Conservation (phyloP, 2,113 vertebrate species). For the Eonycteris spelaea region DNA sequence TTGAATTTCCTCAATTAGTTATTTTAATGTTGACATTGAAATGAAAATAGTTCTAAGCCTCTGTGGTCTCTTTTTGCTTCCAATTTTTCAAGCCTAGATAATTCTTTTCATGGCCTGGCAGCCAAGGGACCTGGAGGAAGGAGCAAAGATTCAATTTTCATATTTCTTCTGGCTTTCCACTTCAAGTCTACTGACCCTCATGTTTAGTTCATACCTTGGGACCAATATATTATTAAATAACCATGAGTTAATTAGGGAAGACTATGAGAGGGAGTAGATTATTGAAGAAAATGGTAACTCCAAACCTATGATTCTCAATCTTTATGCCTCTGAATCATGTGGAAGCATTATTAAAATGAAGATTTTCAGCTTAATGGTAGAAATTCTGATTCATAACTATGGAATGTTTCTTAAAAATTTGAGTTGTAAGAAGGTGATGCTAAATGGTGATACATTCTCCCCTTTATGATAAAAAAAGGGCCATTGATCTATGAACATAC, state of each 20-base stretch:
- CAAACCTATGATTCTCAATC: not conserved
- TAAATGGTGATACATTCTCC: not conserved
- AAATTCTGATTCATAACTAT: not conserved
- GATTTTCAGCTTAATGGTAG: not conserved
- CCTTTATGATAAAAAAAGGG: not conserved
- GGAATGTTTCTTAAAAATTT: not conserved
- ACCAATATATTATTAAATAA: conserved; percentile 53
- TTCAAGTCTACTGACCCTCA: not conserved
- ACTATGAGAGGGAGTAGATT: not conserved
- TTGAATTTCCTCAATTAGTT: conserved; percentile 49
- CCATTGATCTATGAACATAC: not conserved
- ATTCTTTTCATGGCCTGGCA: conserved; percentile 30
- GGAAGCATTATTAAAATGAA: not conserved
- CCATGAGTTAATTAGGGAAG: conserved; percentile 3
- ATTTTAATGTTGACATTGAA: conserved; percentile 42
- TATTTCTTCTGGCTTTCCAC: conserved; percentile 21
- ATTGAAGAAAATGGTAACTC: not conserved
- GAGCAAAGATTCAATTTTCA: conserved; percentile 53
- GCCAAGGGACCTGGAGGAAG: not conserved
- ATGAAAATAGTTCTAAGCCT: conserved; percentile 51
- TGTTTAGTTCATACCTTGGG: not conserved
- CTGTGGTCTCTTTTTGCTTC: not conserved
- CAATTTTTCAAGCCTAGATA: conserved; percentile 38
- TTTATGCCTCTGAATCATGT: not conserved
- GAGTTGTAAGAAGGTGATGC: not conserved